Base-by-base conservation (phyloP, 2,888 invertebrate genomes). In the Girardia tigrina region DNA sequence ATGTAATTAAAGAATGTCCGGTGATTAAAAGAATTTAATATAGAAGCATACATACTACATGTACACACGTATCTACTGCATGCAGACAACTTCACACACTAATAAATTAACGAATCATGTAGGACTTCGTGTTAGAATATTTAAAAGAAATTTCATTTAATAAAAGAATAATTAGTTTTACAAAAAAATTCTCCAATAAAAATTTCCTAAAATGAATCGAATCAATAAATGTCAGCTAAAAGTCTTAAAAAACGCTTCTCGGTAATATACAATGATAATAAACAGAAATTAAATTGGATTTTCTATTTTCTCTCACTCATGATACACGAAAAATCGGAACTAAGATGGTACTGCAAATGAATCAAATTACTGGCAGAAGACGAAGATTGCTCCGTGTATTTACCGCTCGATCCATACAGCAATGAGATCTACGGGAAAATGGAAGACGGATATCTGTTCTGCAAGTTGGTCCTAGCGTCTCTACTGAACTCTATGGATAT, bases 221-320 rank as follows among this genome's bases (percentile, higher is more conserved):
- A n/a, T n/a, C n/a, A n/a, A n/a, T 56, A 56, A 16, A 56, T 56
- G 56, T 56, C 56, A 56, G 56, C 56, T 6, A 56, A 56, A 56
- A 56, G 56, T 56, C 56, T 56, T 56, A n/a, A 56, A 56, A 56
- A 56, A 56, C 56, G 23, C 23, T 56, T 56, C 23, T 56, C 56
- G 56, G 56, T 56, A 56, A 8, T 56, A 12, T 8, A 56, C n/a
- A 20, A 56, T 4, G 8, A n/a, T n/a, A n/a, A n/a, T n/a, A n/a
- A 12, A 16, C 16, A 12, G 16, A 36, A 36, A 16, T 2, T 23
- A 12, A 56, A 20, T 56, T 56, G 56, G 4, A 56, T 56, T 12
- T 56, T 56, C 56, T 8, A 20, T 36, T 12, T 36, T 36, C 16
- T 36, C 8, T 36, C 8, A 36, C 16, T 36, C n/a, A 56, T n/a